Base-by-base conservation (phyloP, 2,888 invertebrate species). In the Thecophora atra region DNA sequence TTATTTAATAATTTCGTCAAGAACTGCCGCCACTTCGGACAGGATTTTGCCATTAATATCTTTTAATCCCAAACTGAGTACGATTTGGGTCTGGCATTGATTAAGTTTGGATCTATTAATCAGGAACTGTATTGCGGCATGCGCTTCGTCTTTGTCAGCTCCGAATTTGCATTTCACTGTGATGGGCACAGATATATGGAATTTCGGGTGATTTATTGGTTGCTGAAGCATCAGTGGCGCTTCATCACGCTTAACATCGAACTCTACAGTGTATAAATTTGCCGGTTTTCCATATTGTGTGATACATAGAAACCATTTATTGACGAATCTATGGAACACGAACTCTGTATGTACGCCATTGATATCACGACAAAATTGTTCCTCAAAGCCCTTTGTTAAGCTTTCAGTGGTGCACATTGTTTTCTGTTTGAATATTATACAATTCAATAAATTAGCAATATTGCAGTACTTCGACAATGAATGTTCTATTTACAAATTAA, bases 281-380 rank as follows among this genome's bases (percentile, higher is more conserved):
- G 81, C 80, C 76, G 85, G 70, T 72, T 82, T 84, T 17, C 81
- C 81, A 70, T 83, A 80, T 73, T 86, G 86, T 0, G 86, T 85
- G 51, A 85, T 79, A 11, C 86, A 65, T 37, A 86, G 72, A 63
- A 86, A 77, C 81, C 83, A 83, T 72, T 83, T 83, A 76, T 85
- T 84, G 6, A 78, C 79, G 63, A 86, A 86, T 19, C 77, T 73
- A 3, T 86, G 83, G 21, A 80, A 81, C 1, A 85, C 85, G 47
- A 86, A 83, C 69, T 86, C 84, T 0, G 85, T 85, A 21, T 30
- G 72, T 1, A 73, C 71, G 2, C 79, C 83, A 73, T 81, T 79
- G n/a, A 86, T 79, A 30, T 78, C 76, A 1, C 70, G 73, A 3
- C 80, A 73, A 15, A 83, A 82, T 73, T 84, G 82, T 13, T 78